These are phyloP conservation scores for Aphaenogaster rudis DNA, from an alignment of 1,140 invertebrate genomes.

Conservation along the genomic window DNA sequence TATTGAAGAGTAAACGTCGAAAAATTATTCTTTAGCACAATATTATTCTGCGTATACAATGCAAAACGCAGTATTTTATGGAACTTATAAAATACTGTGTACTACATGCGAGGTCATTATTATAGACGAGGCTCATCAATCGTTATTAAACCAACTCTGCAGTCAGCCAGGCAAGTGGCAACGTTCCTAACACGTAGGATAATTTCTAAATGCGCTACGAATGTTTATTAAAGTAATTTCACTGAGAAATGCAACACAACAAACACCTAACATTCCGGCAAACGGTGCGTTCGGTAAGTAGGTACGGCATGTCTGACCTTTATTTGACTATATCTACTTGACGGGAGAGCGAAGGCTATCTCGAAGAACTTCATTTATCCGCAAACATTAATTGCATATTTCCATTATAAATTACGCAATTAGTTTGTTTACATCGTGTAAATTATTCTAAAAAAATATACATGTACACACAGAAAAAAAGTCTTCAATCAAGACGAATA, in stretches of 20 bases:
- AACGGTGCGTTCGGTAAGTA: neutral
- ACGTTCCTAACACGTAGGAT: conserved; percentile 7
- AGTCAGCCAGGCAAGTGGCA: neutral
- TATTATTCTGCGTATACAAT: neutral
- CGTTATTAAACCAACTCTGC: conserved; percentile 41
- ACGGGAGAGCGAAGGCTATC: neutral
- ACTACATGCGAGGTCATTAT: conserved; percentile 17
- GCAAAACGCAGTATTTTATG: neutral
- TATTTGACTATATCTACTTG: conserved; percentile 54
- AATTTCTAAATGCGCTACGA: conserved; percentile 14
- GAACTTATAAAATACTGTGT: conserved; percentile 5
- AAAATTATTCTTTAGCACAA: neutral
- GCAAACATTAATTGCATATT: neutral
- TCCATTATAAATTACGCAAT: conserved; percentile 11
- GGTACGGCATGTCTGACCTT: conserved; percentile 36
- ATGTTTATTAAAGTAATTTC: conserved; percentile 29
- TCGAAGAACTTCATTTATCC: neutral
- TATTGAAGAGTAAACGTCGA: neutral
- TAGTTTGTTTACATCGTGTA: neutral
- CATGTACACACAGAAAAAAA: too few species aligned
- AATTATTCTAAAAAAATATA: neutral
- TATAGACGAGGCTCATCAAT: conserved; percentile 3
- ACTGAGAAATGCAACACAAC: conserved; percentile 7
- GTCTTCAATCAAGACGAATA: too few species aligned
- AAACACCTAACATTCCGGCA: conserved; percentile 28